Base-by-base conservation (phyloP, 2,113 vertebrate species). In the Cervus canadensis region DNA sequence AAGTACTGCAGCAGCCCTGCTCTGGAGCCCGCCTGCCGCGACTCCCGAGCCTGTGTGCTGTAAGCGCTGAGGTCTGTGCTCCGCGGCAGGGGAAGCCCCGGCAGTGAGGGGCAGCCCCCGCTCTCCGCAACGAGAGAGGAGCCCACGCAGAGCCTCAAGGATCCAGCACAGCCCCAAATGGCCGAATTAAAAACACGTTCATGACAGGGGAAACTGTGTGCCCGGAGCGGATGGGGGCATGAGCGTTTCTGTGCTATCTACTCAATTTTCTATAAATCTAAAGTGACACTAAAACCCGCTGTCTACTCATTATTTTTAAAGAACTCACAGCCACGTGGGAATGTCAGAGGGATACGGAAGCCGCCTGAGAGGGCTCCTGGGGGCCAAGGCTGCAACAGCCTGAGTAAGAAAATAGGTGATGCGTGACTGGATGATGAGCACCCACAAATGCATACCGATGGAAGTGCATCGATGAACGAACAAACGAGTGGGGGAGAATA, bases 401-500 rank as follows among this genome's bases (percentile, higher is more conserved):
- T 0, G 36, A n/a, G 48, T 8, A 33, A 67, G 45, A 54, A 91
- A 78, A n/a, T 21, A 64, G 33, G 11, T 9, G 19, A 25, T 2
- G 17, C 5, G 8, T 15, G 3, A 15, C 23, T 3, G 43, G 56
- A 2, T 6, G 11, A 26, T 0, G 25, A 16, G 23, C 17, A 8
- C 1, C 26, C 15, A 8, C 2, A 3, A 28, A 5, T 23, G 25
- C 21, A 1, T 0, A 0, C 15, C 0, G 13, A 59, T 1, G 2
- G 43, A 9, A 45, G 23, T 2, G 33, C n/a, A 4, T 6, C 12
- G n/a, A 2, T 4, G 13, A 17, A 25, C 4, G n/a, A 50, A 30
- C 30, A 7, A 19, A 17, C 2, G 28, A 71, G 52, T 56, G 6
- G 30, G 30, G 26, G 50, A 33, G 52, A 59, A 54, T 5, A 60